A percentile compares a stretch with the other conserved stretches of the same genome.
Conservation (phyloP, 2,888 invertebrate genomes). For the Drosophila siamana region DNA sequence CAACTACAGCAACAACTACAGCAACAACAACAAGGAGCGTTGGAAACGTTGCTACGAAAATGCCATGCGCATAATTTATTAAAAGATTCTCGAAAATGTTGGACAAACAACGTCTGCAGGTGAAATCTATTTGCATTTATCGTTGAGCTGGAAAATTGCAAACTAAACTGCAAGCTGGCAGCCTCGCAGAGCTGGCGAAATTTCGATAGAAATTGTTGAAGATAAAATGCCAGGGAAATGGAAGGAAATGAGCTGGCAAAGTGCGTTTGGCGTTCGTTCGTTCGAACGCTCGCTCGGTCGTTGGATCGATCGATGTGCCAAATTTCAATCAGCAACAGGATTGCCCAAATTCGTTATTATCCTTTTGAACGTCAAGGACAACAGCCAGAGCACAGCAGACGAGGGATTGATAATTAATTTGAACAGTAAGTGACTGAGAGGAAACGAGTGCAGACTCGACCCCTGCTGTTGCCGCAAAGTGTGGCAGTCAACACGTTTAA, state of each 20-base stretch:
- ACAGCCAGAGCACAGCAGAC: constrained; percentile 2
- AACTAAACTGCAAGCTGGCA: constrained; percentile 68
- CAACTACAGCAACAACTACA: constrained; percentile 6
- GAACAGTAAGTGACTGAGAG: neutral
- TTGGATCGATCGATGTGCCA: constrained; percentile 11
- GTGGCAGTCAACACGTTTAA: constrained; percentile 75
- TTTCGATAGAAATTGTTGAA: constrained; percentile 6
- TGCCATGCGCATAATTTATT: constrained; percentile 77
- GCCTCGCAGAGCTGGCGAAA: constrained; percentile 19
- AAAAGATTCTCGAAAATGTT: constrained; percentile 72
- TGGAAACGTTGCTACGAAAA: constrained; percentile 46
- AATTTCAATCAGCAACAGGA: constrained; percentile 11
- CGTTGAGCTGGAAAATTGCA: constrained; percentile 78
- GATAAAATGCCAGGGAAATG: constrained; percentile 11
- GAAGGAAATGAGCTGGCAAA: constrained; percentile 34
- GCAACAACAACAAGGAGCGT: constrained; percentile 3
- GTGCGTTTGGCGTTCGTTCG: constrained; percentile 19
- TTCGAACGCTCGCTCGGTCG: no score
- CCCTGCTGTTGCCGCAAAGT: constrained; percentile 57
- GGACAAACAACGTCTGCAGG: constrained; percentile 78
- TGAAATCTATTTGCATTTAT: constrained; percentile 80
- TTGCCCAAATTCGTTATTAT: constrained; percentile 16
- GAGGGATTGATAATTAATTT: constrained; percentile 46
- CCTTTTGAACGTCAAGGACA: constrained; percentile 17
- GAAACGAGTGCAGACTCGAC: neutral